phyloP scores from a whole-genome alignment of 2,797 vertebrate genomes.

The Myotis findleyi region DNA sequence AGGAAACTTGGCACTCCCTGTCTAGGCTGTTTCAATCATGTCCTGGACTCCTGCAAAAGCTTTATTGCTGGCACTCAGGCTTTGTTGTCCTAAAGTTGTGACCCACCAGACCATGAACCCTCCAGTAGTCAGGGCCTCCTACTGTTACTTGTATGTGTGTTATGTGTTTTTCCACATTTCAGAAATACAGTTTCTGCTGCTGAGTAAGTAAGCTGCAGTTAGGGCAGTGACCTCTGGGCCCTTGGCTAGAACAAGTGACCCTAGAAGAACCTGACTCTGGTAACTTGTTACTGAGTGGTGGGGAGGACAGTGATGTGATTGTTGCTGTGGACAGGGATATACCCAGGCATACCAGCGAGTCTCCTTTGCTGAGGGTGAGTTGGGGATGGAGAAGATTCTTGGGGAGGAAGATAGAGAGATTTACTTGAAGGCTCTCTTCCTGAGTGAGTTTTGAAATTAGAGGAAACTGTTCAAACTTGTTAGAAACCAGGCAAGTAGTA shows the following conservation, averaged over 20 bases:
- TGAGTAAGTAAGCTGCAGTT: not conserved
- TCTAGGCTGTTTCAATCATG: not conserved
- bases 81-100: not conserved
- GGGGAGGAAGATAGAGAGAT: not conserved
- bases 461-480: conserved; percentile 22
- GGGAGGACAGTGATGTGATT: not conserved
- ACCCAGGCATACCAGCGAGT: not conserved
- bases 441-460: conserved; percentile 24
- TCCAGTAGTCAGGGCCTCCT: not conserved
- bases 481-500: not conserved
- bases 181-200: not conserved
- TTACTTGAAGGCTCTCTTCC: not conserved
- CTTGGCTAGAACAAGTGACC: not conserved
- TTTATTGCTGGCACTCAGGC: not conserved
- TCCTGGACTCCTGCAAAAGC: not conserved
- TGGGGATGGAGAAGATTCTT: not conserved
- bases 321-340: not conserved
- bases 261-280: not conserved
- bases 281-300: not conserved
- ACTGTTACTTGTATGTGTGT: not conserved
- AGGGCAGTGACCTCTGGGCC: not conserved
- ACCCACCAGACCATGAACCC: not conserved
- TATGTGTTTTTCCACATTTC: not conserved
- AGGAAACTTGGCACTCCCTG: not conserved
- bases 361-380: not conserved